Base-by-base conservation (phyloP, 2,888 invertebrate species). In the Tromatobia lineatoria region DNA sequence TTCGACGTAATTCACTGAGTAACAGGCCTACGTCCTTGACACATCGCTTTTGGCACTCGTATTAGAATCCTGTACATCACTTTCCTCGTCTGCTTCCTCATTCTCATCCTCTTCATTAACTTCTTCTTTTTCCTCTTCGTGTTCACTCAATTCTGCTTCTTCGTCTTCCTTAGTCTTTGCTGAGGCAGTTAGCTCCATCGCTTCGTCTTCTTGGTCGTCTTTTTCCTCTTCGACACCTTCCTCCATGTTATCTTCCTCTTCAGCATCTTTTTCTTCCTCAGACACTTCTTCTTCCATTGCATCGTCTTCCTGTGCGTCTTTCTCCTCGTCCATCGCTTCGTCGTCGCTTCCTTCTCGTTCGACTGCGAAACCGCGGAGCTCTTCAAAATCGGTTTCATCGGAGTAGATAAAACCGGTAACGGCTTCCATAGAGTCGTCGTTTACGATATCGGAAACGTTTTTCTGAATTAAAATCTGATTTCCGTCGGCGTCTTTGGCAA, bases 391-490 rank as follows among this genome's bases (percentile, higher is more conserved):
- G n/a, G 90, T 90, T 42, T 91, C 90, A 11, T 90, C 91, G 59
- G 91, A 90, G 78, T 92, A 92, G 38, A 91, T 91, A 78, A 90
- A 93, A 74, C 91, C 90, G 0, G 90, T 85, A 4, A 89, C 89
- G 3, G 89, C 91, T 7, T 86, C 86, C 64, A 90, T 91, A 0
- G 92, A 92, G 38, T 91, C 93, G 10, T 93, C 93, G 64, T 91
- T 91, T 23, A 85, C 90, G 10, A 91, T 90, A 20, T 90, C 91
- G 2, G 90, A 87, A 29, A 92, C 88, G 23, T 91, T 90, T 45
- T 90, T 90, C 64, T 92, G 91, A 66, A 93, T 93, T 45, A 93
- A 88, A 80, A 93, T 93, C 70, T 93, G 92, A 90, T 93, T 93
- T 20, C 93, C 93, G 13, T 93, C 93, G 0, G 90, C 87, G 25